Evolutionary conservation across 2,797 vertebrate species (phyloP).

Genomic region (Sparidentex hasta): DNA sequence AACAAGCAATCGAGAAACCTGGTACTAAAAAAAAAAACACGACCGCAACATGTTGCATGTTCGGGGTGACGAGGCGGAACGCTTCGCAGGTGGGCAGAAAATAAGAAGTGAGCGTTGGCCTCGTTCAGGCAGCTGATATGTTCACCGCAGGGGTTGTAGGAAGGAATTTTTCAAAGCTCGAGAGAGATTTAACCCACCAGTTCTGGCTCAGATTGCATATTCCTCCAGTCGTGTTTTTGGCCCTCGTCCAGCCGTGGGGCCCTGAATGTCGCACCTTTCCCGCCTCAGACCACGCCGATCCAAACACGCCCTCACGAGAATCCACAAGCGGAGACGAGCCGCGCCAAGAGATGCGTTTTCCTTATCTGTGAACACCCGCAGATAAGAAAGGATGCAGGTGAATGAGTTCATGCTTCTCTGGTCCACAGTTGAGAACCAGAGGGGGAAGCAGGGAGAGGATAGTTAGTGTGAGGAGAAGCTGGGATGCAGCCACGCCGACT

Average conservation of each 20-base stretch:
- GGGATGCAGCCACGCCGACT: slow-evolving; percentile 43
- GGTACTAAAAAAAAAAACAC: slow-evolving; percentile 22
- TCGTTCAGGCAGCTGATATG: slow-evolving; percentile 41
- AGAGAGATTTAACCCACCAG: background rate
- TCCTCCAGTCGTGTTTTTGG: background rate
- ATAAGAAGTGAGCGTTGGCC: slow-evolving; percentile 31
- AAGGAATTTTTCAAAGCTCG: slow-evolving; percentile 53
- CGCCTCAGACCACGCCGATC: background rate
- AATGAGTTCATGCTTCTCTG: slow-evolving; percentile 45
- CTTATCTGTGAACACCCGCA: background rate
- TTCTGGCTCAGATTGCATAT: slow-evolving; percentile 22
- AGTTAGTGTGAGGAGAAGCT: slow-evolving; percentile 33
- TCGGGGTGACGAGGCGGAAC: background rate
- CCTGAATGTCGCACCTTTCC: background rate
- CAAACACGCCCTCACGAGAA: background rate
- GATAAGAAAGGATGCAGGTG: slow-evolving; percentile 38
- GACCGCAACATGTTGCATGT: slow-evolving; percentile 36
- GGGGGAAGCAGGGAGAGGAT: slow-evolving; percentile 28
- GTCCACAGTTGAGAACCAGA: slow-evolving; percentile 16
- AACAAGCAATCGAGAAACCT: slow-evolving; percentile 44
- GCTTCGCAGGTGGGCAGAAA: slow-evolving; percentile 31
- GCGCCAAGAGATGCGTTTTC: too few species aligned
- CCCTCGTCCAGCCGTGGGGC: background rate
- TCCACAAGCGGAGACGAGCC: background rate
- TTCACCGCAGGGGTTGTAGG: slow-evolving; percentile 47